Conservation (phyloP, 1,140 invertebrate species). For the Drosophila ohnishii region DNA sequence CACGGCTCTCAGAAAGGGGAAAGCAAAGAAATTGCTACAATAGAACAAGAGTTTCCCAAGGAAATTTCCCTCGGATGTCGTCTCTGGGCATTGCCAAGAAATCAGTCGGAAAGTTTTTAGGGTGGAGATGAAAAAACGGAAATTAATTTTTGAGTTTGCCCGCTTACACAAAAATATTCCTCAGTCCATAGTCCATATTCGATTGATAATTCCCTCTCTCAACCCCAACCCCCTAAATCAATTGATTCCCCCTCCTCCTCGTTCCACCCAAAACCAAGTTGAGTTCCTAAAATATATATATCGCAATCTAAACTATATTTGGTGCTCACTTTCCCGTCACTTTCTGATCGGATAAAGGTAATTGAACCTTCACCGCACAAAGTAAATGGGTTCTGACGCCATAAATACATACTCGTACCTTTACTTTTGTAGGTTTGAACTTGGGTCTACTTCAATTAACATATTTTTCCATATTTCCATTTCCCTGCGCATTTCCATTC, state of each 20-base stretch:
- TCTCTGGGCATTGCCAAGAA: conserved; percentile 29
- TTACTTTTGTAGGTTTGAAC: conserved; percentile 21
- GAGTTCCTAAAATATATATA: conserved; percentile 1
- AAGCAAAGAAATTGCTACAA: conserved; percentile 29
- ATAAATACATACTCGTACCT: conserved; percentile 36
- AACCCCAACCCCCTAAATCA: background rate
- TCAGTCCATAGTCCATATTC: background rate
- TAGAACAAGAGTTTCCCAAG: conserved; percentile 34
- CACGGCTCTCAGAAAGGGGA: conserved; percentile 2
- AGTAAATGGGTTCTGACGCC: conserved; percentile 43
- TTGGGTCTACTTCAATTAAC: conserved; percentile 52
- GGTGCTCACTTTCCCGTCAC: conserved; percentile 16
- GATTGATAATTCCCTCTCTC: conserved; percentile 15
- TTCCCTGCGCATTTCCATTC: conserved; percentile 12
- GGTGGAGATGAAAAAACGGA: conserved; percentile 5
- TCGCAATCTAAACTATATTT: conserved; percentile 29
- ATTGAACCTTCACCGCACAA: conserved; percentile 54
- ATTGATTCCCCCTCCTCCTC: background rate
- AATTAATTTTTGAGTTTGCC: conserved; percentile 38
- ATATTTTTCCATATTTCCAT: conserved; percentile 46
- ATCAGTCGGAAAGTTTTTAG: conserved; percentile 20
- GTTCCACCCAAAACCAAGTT: background rate
- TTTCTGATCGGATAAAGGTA: conserved; percentile 29
- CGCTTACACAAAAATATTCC: conserved; percentile 15
- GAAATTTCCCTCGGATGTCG: conserved; percentile 36